A percentile compares a stretch with the other conserved stretches of the same genome.
Evolutionary conservation across 1,140 invertebrate genomes (phyloP).

Genomic region (Drosophila grimshawi): DNA sequence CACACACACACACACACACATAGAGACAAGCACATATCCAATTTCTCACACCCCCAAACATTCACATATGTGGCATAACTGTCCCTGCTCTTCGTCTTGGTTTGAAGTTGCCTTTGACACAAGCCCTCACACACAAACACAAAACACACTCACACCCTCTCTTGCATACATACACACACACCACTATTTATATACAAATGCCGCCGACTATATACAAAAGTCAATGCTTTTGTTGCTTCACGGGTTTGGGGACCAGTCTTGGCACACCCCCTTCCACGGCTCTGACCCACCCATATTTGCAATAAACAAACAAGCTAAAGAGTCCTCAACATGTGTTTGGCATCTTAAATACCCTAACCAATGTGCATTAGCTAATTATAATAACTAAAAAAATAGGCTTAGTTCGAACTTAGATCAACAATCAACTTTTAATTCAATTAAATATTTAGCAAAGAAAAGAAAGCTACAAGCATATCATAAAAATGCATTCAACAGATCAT

Average conservation of each 20-base stretch:
- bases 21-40: not conserved
- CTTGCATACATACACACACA: conserved; percentile 26
- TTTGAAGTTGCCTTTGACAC: conserved; percentile 65
- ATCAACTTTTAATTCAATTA: too few species aligned
- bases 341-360: conserved; percentile 3
- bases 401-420: not conserved
- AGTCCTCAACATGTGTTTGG: conserved; percentile 1
- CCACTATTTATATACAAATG: conserved; percentile 80
- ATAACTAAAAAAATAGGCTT: too few species aligned
- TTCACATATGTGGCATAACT: conserved; percentile 6
- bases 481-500: too few species aligned
- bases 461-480: too few species aligned
- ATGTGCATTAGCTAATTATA: not conserved
- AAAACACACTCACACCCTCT: conserved; percentile 18
- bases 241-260: conserved; percentile 45
- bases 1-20: conserved; percentile 27
- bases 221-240: conserved; percentile 71
- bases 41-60: not conserved
- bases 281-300: conserved; percentile 47
- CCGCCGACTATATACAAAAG: conserved; percentile 80
- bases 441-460: too few species aligned
- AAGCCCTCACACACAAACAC: conserved; percentile 26
- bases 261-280: conserved; percentile 6
- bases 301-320: conserved; percentile 33
- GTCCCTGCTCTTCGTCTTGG: conserved; percentile 20